Conservation (phyloP, 2,797 vertebrate species). For the Varecia variegata region DNA sequence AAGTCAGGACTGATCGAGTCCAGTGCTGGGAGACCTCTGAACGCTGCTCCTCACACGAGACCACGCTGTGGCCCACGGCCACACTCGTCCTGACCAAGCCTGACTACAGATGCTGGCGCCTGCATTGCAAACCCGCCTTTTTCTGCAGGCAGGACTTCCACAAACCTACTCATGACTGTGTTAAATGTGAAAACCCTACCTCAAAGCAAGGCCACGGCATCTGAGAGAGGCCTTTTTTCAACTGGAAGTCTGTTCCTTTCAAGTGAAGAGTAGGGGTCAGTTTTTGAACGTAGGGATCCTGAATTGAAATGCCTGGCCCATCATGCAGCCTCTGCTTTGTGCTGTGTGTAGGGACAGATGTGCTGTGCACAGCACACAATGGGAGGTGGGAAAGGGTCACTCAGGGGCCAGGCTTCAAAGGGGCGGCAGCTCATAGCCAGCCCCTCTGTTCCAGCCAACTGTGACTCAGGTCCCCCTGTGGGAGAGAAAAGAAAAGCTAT, state of each 20-base stretch:
- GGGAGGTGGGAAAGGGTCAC: neutral
- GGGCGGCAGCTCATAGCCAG: neutral
- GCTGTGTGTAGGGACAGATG: neutral
- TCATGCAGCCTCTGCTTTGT: neutral
- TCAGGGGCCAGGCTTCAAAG: neutral
- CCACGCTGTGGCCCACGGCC: accelerated
- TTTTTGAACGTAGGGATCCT: neutral
- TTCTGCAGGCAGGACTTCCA: neutral
- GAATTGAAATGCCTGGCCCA: neutral
- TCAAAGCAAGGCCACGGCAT: neutral
- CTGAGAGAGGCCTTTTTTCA: neutral
- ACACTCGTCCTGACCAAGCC: neutral
- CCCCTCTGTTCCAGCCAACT: neutral
- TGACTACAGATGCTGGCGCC: neutral
- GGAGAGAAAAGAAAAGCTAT: neutral
- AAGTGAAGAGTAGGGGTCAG: conserved; percentile 2
- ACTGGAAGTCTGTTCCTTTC: neutral
- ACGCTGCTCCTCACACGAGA: neutral
- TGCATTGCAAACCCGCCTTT: neutral
- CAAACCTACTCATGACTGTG: neutral
- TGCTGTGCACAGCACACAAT: neutral
- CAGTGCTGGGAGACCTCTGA: neutral
- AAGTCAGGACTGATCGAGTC: neutral
- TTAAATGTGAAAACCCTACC: neutral
- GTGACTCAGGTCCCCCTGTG: neutral